Evolutionary conservation across 2,113 vertebrate species (phyloP).

Genomic region (Abramis brama): DNA sequence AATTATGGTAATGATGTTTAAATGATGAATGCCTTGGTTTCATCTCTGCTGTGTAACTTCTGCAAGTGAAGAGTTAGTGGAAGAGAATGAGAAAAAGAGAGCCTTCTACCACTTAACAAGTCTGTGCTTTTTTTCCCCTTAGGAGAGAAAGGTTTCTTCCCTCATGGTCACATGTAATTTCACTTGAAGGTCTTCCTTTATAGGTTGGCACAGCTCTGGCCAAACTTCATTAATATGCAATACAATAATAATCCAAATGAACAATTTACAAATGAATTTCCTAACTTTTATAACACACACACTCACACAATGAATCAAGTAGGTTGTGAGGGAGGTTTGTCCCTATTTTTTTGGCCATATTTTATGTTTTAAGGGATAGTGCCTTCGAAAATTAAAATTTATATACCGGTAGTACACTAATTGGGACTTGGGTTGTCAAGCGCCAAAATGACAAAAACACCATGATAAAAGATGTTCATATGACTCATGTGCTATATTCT

Average conservation of each 20-base stretch:
- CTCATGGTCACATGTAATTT: constrained; percentile 19
- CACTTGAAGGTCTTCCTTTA: constrained; percentile 10
- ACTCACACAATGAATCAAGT: background rate
- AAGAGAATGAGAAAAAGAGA: constrained; percentile 6
- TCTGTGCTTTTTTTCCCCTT: background rate
- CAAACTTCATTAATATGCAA: constrained; percentile 14
- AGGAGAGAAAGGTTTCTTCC: constrained; percentile 22
- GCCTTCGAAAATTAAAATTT: background rate
- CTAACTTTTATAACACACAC: background rate
- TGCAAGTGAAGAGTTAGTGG: constrained; percentile 9
- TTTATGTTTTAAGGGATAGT: background rate
- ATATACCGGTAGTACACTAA: no score
- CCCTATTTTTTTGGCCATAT: background rate
- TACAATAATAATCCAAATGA: constrained; percentile 21
- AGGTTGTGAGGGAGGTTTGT: background rate
- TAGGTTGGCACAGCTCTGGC: background rate
- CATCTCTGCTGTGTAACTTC: constrained; percentile 22
- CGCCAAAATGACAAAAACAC: background rate
- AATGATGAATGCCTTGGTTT: constrained; percentile 33
- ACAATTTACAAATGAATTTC: background rate
- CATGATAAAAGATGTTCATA: background rate
- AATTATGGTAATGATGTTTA: constrained; percentile 40
- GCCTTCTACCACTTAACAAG: constrained; percentile 4
- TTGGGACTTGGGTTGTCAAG: background rate
- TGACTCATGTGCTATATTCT: background rate